phyloP scores from a whole-genome alignment of 1,140 invertebrate genomes.

The Uloborus diversus region DNA sequence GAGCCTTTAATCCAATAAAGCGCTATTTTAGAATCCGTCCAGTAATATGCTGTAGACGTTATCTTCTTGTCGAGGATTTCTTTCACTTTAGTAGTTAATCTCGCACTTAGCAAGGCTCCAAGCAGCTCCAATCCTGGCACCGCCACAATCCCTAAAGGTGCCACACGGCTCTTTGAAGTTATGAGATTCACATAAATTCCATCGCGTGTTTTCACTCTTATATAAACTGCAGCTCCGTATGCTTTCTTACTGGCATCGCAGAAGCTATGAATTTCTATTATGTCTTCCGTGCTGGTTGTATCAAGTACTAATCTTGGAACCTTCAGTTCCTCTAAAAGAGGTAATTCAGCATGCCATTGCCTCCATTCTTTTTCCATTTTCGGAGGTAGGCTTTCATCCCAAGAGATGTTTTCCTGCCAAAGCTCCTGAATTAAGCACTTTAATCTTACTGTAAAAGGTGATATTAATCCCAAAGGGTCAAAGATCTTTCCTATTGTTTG shows the following conservation, averaged over 20 bases:
- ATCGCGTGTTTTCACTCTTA: not conserved
- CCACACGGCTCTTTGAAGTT: slow-evolving; percentile 10
- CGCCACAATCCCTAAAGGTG: not conserved
- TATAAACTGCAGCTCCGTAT: slow-evolving; percentile 6
- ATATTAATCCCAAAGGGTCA: not conserved
- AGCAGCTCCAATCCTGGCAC: slow-evolving; percentile 21
- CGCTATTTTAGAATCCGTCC: slow-evolving; percentile 10
- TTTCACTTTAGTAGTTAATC: not conserved
- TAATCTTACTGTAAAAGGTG: not conserved
- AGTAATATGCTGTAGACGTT: not conserved
- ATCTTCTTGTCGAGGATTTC: not conserved
- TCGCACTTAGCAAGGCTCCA: not conserved
- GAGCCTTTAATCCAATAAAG: slow-evolving; percentile 9
- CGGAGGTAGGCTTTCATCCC: slow-evolving; percentile 18
- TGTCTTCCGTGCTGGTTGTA: not conserved
- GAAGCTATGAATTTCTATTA: slow-evolving; percentile 7
- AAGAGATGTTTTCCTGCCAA: slow-evolving; percentile 14
- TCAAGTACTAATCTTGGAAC: not conserved
- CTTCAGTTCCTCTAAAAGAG: not conserved
- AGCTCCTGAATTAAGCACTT: slow-evolving; percentile 33
- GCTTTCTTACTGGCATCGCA: slow-evolving; percentile 8
- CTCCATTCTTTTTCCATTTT: not conserved
- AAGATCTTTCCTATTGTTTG: not conserved
- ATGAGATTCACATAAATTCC: not conserved
- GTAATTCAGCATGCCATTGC: slow-evolving; percentile 1